phyloP scores from a whole-genome alignment of 2,113 vertebrate genomes.

The Prionailurus viverrinus region DNA sequence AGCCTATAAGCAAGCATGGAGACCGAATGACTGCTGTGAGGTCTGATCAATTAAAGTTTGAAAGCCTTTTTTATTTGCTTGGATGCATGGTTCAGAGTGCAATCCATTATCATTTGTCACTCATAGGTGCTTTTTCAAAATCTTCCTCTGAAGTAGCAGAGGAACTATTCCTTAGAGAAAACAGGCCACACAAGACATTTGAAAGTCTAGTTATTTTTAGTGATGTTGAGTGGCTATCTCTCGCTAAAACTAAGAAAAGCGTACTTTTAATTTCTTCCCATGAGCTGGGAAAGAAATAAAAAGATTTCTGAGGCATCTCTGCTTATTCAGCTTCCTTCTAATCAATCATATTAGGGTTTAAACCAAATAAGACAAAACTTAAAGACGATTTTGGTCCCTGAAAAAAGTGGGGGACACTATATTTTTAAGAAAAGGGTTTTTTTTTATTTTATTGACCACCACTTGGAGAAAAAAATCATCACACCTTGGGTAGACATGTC shows the following conservation, averaged over 20 bases:
- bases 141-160: conserved; percentile 28
- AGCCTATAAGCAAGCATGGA: neutral
- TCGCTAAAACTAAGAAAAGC: conserved; percentile 52
- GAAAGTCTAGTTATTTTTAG: conserved; percentile 56
- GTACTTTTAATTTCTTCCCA: neutral
- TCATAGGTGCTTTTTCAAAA: conserved; percentile 14
- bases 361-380: neutral
- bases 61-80: conserved; percentile 27
- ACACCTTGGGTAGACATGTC: neutral
- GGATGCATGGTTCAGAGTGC: conserved; percentile 3
- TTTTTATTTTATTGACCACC: neutral
- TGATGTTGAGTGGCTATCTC: neutral
- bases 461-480: neutral
- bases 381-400: neutral
- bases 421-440: neutral
- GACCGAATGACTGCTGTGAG: neutral
- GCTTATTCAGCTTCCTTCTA: neutral
- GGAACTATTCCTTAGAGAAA: conserved; percentile 47
- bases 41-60: conserved; percentile 49
- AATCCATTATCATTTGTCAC: conserved; percentile 33
- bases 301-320: neutral
- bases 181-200: neutral
- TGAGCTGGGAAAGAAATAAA: neutral
- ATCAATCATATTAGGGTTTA: neutral
- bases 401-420: neutral